Percentiles rank a stretch among this genome's conserved stretches.
phyloP scores from a whole-genome alignment of 2,113 vertebrate genomes.

The Cheilinus undulatus region DNA sequence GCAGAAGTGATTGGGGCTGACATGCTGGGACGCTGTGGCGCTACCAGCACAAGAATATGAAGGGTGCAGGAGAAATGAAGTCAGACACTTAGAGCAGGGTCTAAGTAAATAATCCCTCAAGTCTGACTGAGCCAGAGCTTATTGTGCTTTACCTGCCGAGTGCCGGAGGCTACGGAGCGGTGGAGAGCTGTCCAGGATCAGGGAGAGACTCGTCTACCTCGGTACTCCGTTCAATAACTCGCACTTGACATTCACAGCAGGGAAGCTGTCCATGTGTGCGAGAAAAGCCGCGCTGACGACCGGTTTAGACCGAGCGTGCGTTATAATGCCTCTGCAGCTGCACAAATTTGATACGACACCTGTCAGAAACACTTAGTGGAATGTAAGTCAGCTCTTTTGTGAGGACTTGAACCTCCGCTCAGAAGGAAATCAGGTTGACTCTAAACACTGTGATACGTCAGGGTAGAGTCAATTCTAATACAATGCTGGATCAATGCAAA shows the following conservation, averaged over 20 bases:
- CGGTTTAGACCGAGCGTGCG: slow-evolving; percentile 29
- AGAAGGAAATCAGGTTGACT: slow-evolving; percentile 19
- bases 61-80: slow-evolving; percentile 62
- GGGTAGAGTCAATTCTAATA: neutral
- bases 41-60: slow-evolving; percentile 45
- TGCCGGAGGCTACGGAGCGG: slow-evolving; percentile 38
- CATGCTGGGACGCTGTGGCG: slow-evolving; percentile 9
- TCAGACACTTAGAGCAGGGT: slow-evolving; percentile 64
- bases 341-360: slow-evolving; percentile 64
- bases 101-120: slow-evolving; percentile 72
- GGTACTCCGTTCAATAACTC: slow-evolving; percentile 53
- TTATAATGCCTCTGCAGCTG: slow-evolving; percentile 28
- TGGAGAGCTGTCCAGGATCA: slow-evolving; percentile 47
- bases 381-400: slow-evolving; percentile 31
- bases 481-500: slow-evolving; percentile 3
- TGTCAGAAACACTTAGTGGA: slow-evolving; percentile 57
- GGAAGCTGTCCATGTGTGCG: slow-evolving; percentile 44
- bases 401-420: slow-evolving; percentile 31
- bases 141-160: slow-evolving; percentile 59
- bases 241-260: slow-evolving; percentile 61
- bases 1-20: slow-evolving; percentile 54
- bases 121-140: slow-evolving; percentile 61
- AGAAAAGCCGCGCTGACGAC: slow-evolving; percentile 53
- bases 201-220: slow-evolving; percentile 37
- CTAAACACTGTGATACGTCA: slow-evolving; percentile 3